Base-by-base conservation (phyloP, 2,113 vertebrate genomes). In the Crocuta crocuta region DNA sequence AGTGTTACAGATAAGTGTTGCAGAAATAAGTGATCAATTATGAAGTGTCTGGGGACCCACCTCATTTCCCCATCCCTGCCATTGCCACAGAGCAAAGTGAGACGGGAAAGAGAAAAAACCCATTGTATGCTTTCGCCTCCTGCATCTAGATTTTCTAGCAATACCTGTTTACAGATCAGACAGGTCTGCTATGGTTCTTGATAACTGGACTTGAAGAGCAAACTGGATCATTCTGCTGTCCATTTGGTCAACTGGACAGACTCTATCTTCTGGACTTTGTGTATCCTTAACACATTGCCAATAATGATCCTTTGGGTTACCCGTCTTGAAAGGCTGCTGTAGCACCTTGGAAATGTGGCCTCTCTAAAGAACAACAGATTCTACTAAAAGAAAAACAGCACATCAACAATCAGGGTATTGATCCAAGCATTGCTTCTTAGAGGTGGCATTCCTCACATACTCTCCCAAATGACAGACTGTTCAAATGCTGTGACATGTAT, bases 381-480 rank as follows among this genome's bases (percentile, higher is more conserved):
- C 76, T 89, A 85, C 43, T 33, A 28, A 84, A 55, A 61, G 81
- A 55, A 79, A 10, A 43, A 89, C 70, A 68, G 53, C 43, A 19
- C 10, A 71, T 85, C 65, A 94, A 26, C 73, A 65, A 90, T 81
- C 74, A 88, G 70, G 58, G 50, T 87, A 94, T 78, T 8, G 26
- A 96, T 92, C 21, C 76, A 95, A 84, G 2, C 74, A 45, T 15
- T 76, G 17, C 53, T 55, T 96, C 53, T 92, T 23, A 28, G 53
- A 70, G 26, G 28, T 76, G 58, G n/a, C 53, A 68, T 85, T 85
- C 68, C 63, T 96, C 70, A 66, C 35, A 50, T 65, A 81, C 28
- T 82, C 35, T 82, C 24, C 74, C 74, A 90, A 97, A 74, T 58
- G 85, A 55, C 91, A 88, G 80, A 97, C 78, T 94, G 70, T 81